Evolutionary conservation across 2,797 vertebrate species (phyloP).

Genomic region (Karalla daura): DNA sequence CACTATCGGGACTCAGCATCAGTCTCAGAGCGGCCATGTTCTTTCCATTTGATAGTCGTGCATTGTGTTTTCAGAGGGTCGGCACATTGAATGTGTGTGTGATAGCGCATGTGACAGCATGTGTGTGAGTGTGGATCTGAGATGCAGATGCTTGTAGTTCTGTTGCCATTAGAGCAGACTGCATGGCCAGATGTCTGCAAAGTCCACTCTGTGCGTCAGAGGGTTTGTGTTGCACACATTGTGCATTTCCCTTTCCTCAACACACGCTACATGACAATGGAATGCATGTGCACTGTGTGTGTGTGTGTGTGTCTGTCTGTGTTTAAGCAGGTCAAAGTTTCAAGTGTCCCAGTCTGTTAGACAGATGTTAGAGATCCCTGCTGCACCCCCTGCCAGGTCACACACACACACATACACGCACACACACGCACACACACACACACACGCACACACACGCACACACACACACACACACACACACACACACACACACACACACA

Average conservation of each 20-base stretch:
- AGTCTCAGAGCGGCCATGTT: no score
- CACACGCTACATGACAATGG: constrained; percentile 11
- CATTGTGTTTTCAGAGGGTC: constrained; percentile 7
- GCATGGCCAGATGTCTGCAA: constrained; percentile 58
- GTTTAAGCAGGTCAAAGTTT: constrained; percentile 57
- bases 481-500: no score
- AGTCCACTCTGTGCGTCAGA: constrained; percentile 37
- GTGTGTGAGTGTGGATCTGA: constrained; percentile 35
- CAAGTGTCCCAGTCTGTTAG: constrained; percentile 61
- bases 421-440: constrained; percentile 23
- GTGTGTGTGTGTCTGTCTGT: not conserved
- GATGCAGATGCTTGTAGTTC: constrained; percentile 63
- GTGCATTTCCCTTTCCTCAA: constrained; percentile 3
- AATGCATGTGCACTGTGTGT: not conserved
- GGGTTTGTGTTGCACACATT: constrained; percentile 3
- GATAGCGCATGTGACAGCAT: not conserved
- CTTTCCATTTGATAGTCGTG: not conserved
- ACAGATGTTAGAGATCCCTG: constrained; percentile 74
- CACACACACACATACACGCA: constrained; percentile 16
- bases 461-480: no score
- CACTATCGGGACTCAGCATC: not conserved
- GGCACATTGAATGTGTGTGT: no score
- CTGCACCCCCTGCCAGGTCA: constrained; percentile 36
- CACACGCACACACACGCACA: constrained; percentile 28
- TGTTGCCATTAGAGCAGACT: constrained; percentile 63